Evolutionary conservation across 2,888 invertebrate species (phyloP), one percentile per base, ranked within the genome.

Genomic region (Octonoba sinensis): DNA sequence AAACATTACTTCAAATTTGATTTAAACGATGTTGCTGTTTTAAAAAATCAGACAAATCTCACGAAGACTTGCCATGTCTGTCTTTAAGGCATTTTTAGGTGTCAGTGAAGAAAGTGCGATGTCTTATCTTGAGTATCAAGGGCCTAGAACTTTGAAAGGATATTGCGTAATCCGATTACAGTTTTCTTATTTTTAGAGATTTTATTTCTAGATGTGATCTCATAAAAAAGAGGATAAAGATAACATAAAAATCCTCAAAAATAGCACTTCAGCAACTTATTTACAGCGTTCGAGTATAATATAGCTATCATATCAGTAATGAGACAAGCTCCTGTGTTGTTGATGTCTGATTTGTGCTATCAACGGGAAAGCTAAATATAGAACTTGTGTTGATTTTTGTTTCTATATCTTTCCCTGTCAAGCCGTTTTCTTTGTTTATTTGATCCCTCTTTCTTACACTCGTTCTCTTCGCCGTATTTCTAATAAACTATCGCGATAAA

Each of bases 321-420:
- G 44, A 20, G 44, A 56, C 65, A 22, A 44, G 24, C 60, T 20
- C 47, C 20, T 36, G 36, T 36, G 27, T 20, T 77, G 67, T 70
- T 70, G 69, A 70, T 77, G 64, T 64, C 62, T 70, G 70, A 70
- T 77, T 70, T 46, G n/a, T 12, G n/a, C 46, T 77, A 77, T 77
- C 69, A 59, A 54, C 67, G 18, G 20, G 51, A 36, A 22, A 11
- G 60, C 59, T 77, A 77, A 77, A 77, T 64, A 56, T 77, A 77
- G 76, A 62, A 64, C 36, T 73, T 73, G 69, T 22, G 69, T 60
- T 77, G 60, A 24, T 59, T 67, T 64, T 27, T n/a, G 18, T n/a
- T 73, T 66, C 27, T 36, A 54, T 51, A 49, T 24, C 47, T 65
- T 46, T 22, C 8, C 36, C 36, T 36, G 36, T 36, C 36, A 36